Evolutionary conservation across 2,113 vertebrate species (phyloP).

Genomic region (Phyllostomus hastatus): DNA sequence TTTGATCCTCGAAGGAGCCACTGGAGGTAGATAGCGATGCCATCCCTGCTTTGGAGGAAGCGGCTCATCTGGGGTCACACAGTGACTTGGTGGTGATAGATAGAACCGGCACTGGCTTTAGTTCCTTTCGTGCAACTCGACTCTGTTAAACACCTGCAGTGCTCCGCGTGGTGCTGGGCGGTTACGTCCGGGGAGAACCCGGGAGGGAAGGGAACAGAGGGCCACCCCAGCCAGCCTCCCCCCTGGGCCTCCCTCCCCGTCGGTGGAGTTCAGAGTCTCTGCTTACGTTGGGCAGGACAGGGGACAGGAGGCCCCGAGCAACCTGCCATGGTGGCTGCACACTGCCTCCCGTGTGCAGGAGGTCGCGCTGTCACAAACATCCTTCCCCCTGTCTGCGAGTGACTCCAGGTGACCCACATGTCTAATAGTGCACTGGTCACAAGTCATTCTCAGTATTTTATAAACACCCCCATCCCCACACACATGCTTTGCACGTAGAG

Average conservation of each 20-base stretch:
- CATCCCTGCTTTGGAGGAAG: background rate
- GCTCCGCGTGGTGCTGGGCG: no score
- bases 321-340: background rate
- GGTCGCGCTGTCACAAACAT: rapidly evolving
- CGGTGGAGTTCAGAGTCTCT: no score
- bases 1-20: background rate
- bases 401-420: background rate
- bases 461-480: background rate
- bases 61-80: background rate
- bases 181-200: background rate
- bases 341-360: rapidly evolving
- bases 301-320: no score
- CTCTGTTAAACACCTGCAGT: background rate
- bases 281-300: background rate
- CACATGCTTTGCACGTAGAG: background rate
- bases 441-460: background rate
- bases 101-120: background rate
- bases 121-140: background rate
- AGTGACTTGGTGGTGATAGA: background rate
- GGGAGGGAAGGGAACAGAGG: no score
- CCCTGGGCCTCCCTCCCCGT: rapidly evolving
- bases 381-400: background rate
- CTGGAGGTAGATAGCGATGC: background rate
- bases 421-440: no score
- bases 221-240: rapidly evolving